A percentile compares a stretch with the other conserved stretches of the same genome.
phyloP scores from a whole-genome alignment of 2,888 invertebrate genomes.

The Nesidiocoris tenuis region DNA sequence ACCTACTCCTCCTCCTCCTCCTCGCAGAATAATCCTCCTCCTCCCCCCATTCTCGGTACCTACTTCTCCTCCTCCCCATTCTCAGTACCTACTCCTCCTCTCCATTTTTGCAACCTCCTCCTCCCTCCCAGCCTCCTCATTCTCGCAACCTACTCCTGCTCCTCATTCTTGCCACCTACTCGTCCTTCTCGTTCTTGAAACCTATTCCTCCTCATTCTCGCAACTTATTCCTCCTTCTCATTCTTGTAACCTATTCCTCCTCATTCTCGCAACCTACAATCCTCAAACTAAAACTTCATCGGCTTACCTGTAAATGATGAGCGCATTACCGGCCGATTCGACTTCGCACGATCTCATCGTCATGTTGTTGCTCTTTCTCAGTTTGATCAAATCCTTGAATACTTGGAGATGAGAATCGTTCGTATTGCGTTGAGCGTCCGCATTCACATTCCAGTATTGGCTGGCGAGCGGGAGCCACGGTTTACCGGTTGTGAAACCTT shows the following conservation, averaged over 20 bases:
- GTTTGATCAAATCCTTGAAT: slow-evolving; percentile 47
- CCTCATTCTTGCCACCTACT: background rate
- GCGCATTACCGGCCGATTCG: slow-evolving; percentile 5
- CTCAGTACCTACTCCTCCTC: too few relatives aligned
- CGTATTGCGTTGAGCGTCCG: slow-evolving; percentile 40
- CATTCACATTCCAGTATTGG: slow-evolving; percentile 56
- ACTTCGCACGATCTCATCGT: slow-evolving; percentile 34
- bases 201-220: too few relatives aligned
- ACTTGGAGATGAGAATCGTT: slow-evolving; percentile 48
- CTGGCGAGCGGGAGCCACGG: slow-evolving; percentile 69
- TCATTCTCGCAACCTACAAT: background rate
- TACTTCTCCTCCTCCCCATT: too few relatives aligned
- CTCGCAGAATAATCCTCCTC: too few relatives aligned
- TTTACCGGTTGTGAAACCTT: slow-evolving; percentile 58
- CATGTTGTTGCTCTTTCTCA: slow-evolving; percentile 56
- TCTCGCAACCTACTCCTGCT: too few relatives aligned
- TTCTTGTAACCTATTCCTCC: background rate
- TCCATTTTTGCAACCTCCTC: too few relatives aligned
- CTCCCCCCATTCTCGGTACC: background rate
- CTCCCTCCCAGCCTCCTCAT: too few relatives aligned
- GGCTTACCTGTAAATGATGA: slow-evolving; percentile 19
- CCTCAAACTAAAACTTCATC: background rate
- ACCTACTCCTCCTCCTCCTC: too few relatives aligned
- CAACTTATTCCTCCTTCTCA: too few relatives aligned
- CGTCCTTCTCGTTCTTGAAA: too few relatives aligned